Base-by-base conservation (phyloP, 2,797 vertebrate genomes). In the Malurus splendens region DNA sequence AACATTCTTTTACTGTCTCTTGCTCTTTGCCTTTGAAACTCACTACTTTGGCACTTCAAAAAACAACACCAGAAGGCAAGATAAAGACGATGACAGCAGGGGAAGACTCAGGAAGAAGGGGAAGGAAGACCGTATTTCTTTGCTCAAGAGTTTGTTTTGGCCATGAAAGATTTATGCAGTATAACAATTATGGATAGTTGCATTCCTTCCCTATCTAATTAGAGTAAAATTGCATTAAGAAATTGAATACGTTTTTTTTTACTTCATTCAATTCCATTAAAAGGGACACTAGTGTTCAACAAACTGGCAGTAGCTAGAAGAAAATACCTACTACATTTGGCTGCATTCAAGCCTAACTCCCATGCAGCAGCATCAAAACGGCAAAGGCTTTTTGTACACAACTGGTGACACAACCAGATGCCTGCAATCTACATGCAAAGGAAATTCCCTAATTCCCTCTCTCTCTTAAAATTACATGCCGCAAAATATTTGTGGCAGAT, bases 121-220 rank as follows among this genome's bases (percentile, higher is more conserved):
- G 56, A 87, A 83, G 60, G 38, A 90, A 71, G 52, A 77, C 24
- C 5, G 1, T 41, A 39, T 77, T 83, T 70, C 56, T 92, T 86
- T 75, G 32, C 42, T 52, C 41, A 89, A 65, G 55, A 42, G 39
- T 54, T 82, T 91, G 54, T 39, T 82, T 30, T n/a, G 33, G 33
- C 41, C 42, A 54, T 92, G 67, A 85, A 93, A 94, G 60, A 93
- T 93, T 94, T 61, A 81, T 87, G n/a, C 27, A 52, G 32, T 47
- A 64, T 66, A 79, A 15, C 24, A 81, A 79, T 81, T 87, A 85
- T n/a, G 86, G 19, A 54, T 8, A 64, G 61, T 51, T 79, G 45
- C 64, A 86, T 84, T 15, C 55, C 66, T 64, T 84, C 67, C 18
- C 17, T 61, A 45, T 42, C 51, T 73, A 73, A 90, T 92, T 79